Base-by-base conservation (phyloP, 2,888 invertebrate species). In the Parnassius glacialis region DNA sequence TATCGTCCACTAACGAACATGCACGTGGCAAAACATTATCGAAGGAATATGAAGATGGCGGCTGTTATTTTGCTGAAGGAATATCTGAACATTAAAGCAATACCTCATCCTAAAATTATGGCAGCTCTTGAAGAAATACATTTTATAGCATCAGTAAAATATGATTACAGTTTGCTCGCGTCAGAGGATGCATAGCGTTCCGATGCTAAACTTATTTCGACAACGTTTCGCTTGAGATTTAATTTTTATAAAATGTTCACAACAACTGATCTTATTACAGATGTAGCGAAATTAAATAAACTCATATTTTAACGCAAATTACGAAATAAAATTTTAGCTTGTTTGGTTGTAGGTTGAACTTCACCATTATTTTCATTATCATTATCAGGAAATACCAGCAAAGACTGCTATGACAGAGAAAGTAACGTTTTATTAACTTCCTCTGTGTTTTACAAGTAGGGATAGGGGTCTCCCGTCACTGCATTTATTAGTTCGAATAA, bases 1-100 rank as follows among this genome's bases (percentile, higher is more conserved):
- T 72, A 71, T 69, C 64, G 67, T 55, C 52, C 57, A 61, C 65
- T 71, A 71, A 69, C 69, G 70, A 72, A 69, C 62, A 41, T 59
- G 64, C 68, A 68, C 65, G 70, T 72, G 68, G 67, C 65, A 56
- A 64, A 68, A 70, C 65, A 61, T 67, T 56, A 62, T 65, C 66
- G 64, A 43, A 52, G 48, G 53, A 50, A 56, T 62, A 66, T 70
- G 59, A 65, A 66, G 67, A 67, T 66, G 64, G 66, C 63, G 53
- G 41, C 9, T 43, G 62, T 63, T 59, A 25, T 42, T 43, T 34
- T n/a, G 25, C 12, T 42, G 16, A 2, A 7, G 44, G 12, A 42
- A 20, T 13, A 12, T 34, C 47, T 34, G n/a, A 45, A 53, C 25
- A 53, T 53, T 47, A 56, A 66, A 68, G 60, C 59, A 61, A 55